Evolutionary conservation across 2,888 invertebrate genomes (phyloP).

Genomic region (Cinara cedri): DNA sequence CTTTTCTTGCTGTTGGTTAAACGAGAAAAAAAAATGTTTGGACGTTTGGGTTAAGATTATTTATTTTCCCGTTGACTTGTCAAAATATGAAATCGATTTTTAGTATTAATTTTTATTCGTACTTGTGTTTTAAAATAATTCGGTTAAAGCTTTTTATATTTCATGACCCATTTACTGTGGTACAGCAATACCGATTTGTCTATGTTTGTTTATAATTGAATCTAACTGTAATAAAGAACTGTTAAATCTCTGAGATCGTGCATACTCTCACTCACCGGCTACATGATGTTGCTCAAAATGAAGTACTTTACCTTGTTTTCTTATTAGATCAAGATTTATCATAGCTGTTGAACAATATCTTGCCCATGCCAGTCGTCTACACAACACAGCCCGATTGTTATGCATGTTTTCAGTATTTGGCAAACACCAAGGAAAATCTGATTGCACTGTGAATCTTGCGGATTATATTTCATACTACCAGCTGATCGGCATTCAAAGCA

Average conservation of each 20-base stretch:
- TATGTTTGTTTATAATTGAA: slow-evolving; percentile 75
- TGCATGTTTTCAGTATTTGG: slow-evolving; percentile 86
- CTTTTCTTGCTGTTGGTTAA: too few relatives aligned
- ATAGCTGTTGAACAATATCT: slow-evolving; percentile 85
- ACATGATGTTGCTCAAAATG: slow-evolving; percentile 81
- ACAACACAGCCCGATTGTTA: slow-evolving; percentile 86
- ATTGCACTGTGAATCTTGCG: slow-evolving; percentile 77
- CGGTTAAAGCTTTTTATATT: too few relatives aligned
- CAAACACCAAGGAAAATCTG: slow-evolving; percentile 86
- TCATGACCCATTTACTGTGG: slow-evolving; percentile 82
- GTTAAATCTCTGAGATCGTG: slow-evolving; percentile 83
- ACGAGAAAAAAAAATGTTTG: too few relatives aligned
- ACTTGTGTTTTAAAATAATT: too few relatives aligned
- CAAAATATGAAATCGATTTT: too few relatives aligned
- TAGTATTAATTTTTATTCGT: too few relatives aligned
- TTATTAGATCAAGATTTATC: slow-evolving; percentile 88
- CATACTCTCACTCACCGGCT: slow-evolving; percentile 86
- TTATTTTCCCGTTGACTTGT: too few relatives aligned
- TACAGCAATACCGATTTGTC: slow-evolving; percentile 87
- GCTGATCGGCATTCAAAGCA: slow-evolving; percentile 75
- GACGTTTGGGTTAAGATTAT: too few relatives aligned
- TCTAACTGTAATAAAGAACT: slow-evolving; percentile 79
- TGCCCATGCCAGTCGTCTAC: slow-evolving; percentile 80
- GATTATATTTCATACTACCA: slow-evolving; percentile 70
- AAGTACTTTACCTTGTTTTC: slow-evolving; percentile 84